Conservation (phyloP, 2,888 invertebrate species). For the Ectobius pallidus region DNA sequence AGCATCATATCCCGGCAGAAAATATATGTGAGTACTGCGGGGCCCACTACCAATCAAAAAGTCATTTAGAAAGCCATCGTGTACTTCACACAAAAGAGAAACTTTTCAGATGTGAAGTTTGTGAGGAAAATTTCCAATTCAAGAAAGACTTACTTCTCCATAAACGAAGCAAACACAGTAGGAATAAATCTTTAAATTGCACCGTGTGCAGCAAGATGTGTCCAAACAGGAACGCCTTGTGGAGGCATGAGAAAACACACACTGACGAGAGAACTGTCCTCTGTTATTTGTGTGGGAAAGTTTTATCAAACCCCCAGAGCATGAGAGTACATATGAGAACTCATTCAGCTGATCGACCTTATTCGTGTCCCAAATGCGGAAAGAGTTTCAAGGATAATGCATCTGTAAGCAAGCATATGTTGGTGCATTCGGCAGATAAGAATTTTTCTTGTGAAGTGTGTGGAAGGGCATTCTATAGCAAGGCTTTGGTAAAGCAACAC, state of each 20-base stretch:
- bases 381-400: constrained; percentile 39
- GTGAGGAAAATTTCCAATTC: constrained; percentile 32
- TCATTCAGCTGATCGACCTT: constrained; percentile 38
- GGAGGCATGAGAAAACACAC: constrained; percentile 39
- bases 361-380: constrained; percentile 34
- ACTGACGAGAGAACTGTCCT: constrained; percentile 32
- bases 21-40: constrained; percentile 40
- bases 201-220: constrained; percentile 33
- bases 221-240: constrained; percentile 30
- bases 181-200: constrained; percentile 28
- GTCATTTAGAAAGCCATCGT: constrained; percentile 31
- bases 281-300: constrained; percentile 40
- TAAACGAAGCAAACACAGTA: constrained; percentile 26
- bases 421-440: constrained; percentile 36
- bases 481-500: constrained; percentile 41
- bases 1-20: constrained; percentile 35
- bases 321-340: constrained; percentile 40
- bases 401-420: constrained; percentile 34
- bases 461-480: constrained; percentile 37
- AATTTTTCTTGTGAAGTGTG: constrained; percentile 37
- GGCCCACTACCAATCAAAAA: constrained; percentile 34
- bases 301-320: constrained; percentile 40
- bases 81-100: constrained; percentile 39
- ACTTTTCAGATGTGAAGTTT: constrained; percentile 32
- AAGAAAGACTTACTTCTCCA: constrained; percentile 37